Percentiles rank a stretch among this genome's conserved stretches.
Evolutionary conservation across 1,140 invertebrate genomes (phyloP).

Genomic region (Triops longicaudatus): DNA sequence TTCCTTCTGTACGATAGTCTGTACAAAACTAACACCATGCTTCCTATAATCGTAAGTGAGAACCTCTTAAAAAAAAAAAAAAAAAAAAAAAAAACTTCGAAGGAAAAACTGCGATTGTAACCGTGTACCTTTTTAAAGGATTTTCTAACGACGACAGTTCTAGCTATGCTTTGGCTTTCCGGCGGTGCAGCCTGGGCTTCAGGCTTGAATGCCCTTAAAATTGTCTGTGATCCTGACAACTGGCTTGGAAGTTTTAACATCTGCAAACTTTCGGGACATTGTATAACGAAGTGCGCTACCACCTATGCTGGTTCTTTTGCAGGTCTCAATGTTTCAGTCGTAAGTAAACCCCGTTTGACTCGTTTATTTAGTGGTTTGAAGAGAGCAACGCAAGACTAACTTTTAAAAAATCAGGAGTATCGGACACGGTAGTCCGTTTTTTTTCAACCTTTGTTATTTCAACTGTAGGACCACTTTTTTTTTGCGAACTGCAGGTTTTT

Average conservation of each 20-base stretch:
- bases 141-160: slow-evolving; percentile 50
- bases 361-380: not conserved
- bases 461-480: too few relatives aligned
- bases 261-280: slow-evolving; percentile 27
- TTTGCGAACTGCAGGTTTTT: too few relatives aligned
- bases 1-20: slow-evolving; percentile 52
- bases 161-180: slow-evolving; percentile 57
- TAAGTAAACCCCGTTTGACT: slow-evolving; percentile 40
- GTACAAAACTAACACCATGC: slow-evolving; percentile 49
- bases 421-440: too few relatives aligned
- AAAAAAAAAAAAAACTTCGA: too few relatives aligned
- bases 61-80: too few relatives aligned
- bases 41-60: slow-evolving; percentile 43
- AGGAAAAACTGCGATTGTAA: not conserved
- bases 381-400: slow-evolving; percentile 16
- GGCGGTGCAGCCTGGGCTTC: slow-evolving; percentile 57
- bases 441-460: too few relatives aligned
- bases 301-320: slow-evolving; percentile 43
- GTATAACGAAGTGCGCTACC: slow-evolving; percentile 32
- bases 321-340: slow-evolving; percentile 53
- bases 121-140: too few relatives aligned
- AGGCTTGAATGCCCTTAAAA: slow-evolving; percentile 50
- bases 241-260: slow-evolving; percentile 31
- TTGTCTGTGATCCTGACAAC: slow-evolving; percentile 41
- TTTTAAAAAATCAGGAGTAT: not conserved